Evolutionary conservation across 2,888 invertebrate species (phyloP), one percentile per base, ranked within the genome.

Genomic region (Tanaodytes sp.): DNA sequence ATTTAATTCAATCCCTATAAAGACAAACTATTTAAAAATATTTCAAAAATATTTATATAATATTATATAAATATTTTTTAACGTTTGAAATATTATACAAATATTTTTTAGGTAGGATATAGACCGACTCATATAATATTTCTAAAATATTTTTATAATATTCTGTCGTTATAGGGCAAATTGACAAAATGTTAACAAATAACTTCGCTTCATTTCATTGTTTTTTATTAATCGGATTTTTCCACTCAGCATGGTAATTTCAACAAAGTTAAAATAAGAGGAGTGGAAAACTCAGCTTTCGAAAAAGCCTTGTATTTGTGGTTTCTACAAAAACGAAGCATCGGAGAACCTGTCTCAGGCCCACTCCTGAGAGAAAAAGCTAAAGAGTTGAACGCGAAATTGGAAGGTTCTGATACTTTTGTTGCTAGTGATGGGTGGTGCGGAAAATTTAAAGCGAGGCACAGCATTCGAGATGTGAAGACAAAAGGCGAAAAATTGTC

Each of bases 341-440:
- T 20, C 8, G 49, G 33, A 6, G 36, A 49, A 20, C 49, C 49
- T 5, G 36, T 49, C 1, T 49, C 49, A 14, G 49, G 49, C 11
- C 36, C 49, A 14, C 37, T 49, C 6, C 14, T 51, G 11, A 51
- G 8, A 51, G 49, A 51, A 51, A 37, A 51, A 9, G 51, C 39
- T 11, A 23, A 11, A 39, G 5, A 36, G 1, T 36, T 43, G 0
- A 23, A 43, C 6, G n/a, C 1, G 11, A 46, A 46, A 16, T 46
- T 31, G 8, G 31, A 40, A 27, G 31, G 40, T 39, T 11, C 40
- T 8, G 31, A 18, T 15, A 30, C 2, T 11, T 48, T 48, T 33
- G 33, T 33, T 1, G 46, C 46, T 2, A 48, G 46, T n/a, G 46
- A 48, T 16, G 46, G 46, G 11, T 48, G 46, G 46, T 48, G 15